Evolutionary conservation across 1,140 invertebrate genomes (phyloP).

Genomic region (Calosoma granatense): DNA sequence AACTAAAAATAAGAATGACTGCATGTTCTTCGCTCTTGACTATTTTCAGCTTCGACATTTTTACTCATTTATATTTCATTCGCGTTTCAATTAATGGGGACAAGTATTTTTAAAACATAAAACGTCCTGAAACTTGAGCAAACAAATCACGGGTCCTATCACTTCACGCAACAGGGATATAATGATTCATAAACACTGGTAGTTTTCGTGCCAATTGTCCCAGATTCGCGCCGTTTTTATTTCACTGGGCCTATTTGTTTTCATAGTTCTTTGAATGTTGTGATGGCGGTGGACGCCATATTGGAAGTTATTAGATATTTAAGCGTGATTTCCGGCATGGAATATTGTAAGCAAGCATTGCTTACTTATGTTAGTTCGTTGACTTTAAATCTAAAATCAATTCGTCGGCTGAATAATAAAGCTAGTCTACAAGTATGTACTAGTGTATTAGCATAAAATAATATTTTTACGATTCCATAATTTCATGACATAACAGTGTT

Average conservation of each 20-base stretch:
- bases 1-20: slow-evolving; percentile 2
- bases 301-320: background rate
- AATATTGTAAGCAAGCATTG: too few species aligned
- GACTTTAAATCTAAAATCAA: too few species aligned
- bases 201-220: background rate
- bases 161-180: background rate
- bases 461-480: too few species aligned
- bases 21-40: slow-evolving; percentile 2
- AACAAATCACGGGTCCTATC: too few species aligned
- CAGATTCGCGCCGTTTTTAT: background rate
- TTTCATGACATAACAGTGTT: too few species aligned
- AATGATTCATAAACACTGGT: background rate
- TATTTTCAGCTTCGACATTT: background rate
- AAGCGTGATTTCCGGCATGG: background rate
- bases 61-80: background rate
- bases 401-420: too few species aligned
- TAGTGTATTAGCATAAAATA: too few species aligned
- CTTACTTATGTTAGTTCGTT: background rate
- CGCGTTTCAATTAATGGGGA: background rate
- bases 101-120: background rate
- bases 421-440: too few species aligned
- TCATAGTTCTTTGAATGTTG: background rate
- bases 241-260: background rate
- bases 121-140: background rate
- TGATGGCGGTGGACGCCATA: background rate